phyloP scores from a whole-genome alignment of 1,140 invertebrate genomes.

The Bombus terrestris region DNA sequence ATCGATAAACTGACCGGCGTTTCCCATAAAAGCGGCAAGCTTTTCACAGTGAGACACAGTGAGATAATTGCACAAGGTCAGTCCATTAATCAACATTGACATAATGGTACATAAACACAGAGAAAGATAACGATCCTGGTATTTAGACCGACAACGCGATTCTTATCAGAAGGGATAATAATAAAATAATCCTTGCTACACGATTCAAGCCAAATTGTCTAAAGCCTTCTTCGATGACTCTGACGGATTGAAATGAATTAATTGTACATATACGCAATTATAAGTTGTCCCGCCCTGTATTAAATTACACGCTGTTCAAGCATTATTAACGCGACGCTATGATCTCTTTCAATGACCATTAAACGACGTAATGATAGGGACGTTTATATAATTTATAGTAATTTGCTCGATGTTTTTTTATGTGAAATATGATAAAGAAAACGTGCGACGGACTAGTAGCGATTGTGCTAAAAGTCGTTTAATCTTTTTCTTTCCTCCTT shows the following conservation, averaged over 20 bases:
- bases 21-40: neutral
- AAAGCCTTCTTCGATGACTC: neutral
- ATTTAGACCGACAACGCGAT: neutral
- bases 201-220: neutral
- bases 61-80: slow-evolving; percentile 26
- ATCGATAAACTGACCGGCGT: slow-evolving; percentile 37
- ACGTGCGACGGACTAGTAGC: too few relatives aligned
- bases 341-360: slow-evolving; percentile 13
- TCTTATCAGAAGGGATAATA: neutral
- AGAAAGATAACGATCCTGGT: neutral
- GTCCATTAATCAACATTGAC: neutral
- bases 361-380: neutral
- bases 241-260: neutral
- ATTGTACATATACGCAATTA: neutral
- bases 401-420: neutral
- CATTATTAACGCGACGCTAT: neutral
- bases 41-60: too few relatives aligned
- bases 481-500: neutral
- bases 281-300: neutral
- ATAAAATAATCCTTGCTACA: too few relatives aligned
- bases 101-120: neutral
- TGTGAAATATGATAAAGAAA: neutral
- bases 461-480: too few relatives aligned
- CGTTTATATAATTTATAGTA: slow-evolving; percentile 7
- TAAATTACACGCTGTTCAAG: neutral